Percentiles rank a stretch among this genome's conserved stretches.
phyloP scores from a whole-genome alignment of 2,113 vertebrate genomes.

The Erpornis zantholeuca region DNA sequence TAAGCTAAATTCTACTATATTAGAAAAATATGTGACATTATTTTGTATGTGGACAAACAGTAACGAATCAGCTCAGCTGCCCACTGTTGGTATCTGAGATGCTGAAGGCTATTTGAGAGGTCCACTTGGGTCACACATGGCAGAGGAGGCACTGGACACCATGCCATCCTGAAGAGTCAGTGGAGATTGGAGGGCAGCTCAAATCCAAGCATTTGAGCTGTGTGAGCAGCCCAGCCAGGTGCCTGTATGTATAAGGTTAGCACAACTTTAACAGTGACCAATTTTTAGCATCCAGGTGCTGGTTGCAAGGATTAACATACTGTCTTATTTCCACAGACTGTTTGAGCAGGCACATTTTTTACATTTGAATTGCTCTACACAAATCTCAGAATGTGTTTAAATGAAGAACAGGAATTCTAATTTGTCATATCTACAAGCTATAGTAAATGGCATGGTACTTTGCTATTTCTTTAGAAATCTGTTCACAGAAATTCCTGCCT shows the following conservation, averaged over 20 bases:
- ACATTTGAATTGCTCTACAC: neutral
- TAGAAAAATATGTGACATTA: neutral
- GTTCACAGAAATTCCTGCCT: neutral
- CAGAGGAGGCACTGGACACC: neutral
- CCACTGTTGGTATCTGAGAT: neutral
- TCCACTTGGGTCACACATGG: neutral
- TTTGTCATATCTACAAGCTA: neutral
- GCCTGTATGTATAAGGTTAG: neutral
- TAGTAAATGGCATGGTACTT: neutral
- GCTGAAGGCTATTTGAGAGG: neutral
- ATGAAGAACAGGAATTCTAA: neutral
- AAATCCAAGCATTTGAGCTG: neutral
- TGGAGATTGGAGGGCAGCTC: neutral
- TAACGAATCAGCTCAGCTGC: neutral
- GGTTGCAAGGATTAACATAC: neutral
- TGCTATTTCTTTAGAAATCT: neutral
- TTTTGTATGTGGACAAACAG: neutral
- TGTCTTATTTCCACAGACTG: neutral
- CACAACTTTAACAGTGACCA: neutral
- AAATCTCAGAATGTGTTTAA: neutral
- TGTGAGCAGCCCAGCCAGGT: neutral
- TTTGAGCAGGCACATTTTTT: neutral
- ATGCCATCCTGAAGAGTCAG: neutral
- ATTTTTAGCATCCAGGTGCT: neutral
- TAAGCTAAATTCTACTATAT: neutral